Base-by-base conservation (phyloP, 1,140 invertebrate species). In the Caenorhabditis inopinata region DNA sequence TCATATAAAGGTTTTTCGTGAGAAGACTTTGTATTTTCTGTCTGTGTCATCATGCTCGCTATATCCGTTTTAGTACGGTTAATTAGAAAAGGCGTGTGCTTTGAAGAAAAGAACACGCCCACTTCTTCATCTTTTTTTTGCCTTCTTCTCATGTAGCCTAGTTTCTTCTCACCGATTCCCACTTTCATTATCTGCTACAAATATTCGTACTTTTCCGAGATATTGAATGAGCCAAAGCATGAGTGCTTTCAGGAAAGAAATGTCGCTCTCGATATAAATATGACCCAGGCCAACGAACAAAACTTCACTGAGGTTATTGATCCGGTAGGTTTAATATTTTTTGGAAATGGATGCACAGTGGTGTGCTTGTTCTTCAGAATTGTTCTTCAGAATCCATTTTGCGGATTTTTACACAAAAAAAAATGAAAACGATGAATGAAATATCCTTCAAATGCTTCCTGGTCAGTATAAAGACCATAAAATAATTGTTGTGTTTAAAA, bases 241-340 rank as follows among this genome's bases (percentile, higher is more conserved):
- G 32, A 68, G 32, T 38, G 58, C 58, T 68, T 68, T 68, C 58
- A 68, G 58, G 58, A 38, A 68, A 21, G 27, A 29, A 0, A 68
- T 68, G 58, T 68, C 2, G 16, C 29, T 21, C 21, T 68, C 38
- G 58, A 68, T 68, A 16, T 68, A 68, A 42, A 21, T 21, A 68
- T 68, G 58, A 68, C 35, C 12, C 16, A 42, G 12, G 38, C 58
- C 25, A 1, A 38, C n/a, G 58, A 68, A 42, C 58, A 68, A 38
- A 68, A 42, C 32, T 68, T 68, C n/a, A 68, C 58, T 29, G 58
- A 68, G 58, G 58, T 68, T 32, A 68, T 68, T 12, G 58, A 68
- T 68, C 58, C 58, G 58, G 58, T 68, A 68, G 58, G 58, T 68
- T 6, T 58, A 14, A 14, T 42, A 42, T 42, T 5, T 42, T 42